These are phyloP conservation scores for Homarus americanus DNA, from an alignment of 1,140 invertebrate species.

Conservation along the genomic window DNA sequence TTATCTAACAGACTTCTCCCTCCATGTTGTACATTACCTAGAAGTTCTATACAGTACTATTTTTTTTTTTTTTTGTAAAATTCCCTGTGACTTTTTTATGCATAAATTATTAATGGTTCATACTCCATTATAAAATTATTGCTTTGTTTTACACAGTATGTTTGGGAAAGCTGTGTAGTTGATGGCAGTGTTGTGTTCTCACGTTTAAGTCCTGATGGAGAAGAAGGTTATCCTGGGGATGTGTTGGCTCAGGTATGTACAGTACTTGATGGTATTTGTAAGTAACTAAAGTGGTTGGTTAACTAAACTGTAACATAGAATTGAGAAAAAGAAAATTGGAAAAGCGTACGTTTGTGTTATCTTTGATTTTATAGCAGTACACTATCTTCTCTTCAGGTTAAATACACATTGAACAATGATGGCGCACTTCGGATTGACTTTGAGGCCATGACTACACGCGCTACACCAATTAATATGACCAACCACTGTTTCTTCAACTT, in stretches of 20 bases:
- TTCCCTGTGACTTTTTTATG: no score
- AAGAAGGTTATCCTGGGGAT: constrained; percentile 86
- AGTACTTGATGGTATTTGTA: background rate
- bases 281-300: no score
- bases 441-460: constrained; percentile 85
- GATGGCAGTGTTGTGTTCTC: constrained; percentile 83
- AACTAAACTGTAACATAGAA: no score
- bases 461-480: constrained; percentile 92
- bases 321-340: no score
- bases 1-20: no score
- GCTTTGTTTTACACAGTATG: constrained; percentile 74
- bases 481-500: constrained; percentile 98
- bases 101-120: background rate
- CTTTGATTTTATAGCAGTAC: background rate
- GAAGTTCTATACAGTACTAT: no score
- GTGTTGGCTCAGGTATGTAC: constrained; percentile 78
- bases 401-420: constrained; percentile 85
- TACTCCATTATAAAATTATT: background rate
- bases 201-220: constrained; percentile 87
- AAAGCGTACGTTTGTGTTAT: no score
- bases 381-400: constrained; percentile 79
- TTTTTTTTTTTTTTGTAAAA: no score
- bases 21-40: no score
- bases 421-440: constrained; percentile 87
- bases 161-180: constrained; percentile 78